phyloP scores from a whole-genome alignment of 2,797 vertebrate species.

The Anas flavirostris region DNA sequence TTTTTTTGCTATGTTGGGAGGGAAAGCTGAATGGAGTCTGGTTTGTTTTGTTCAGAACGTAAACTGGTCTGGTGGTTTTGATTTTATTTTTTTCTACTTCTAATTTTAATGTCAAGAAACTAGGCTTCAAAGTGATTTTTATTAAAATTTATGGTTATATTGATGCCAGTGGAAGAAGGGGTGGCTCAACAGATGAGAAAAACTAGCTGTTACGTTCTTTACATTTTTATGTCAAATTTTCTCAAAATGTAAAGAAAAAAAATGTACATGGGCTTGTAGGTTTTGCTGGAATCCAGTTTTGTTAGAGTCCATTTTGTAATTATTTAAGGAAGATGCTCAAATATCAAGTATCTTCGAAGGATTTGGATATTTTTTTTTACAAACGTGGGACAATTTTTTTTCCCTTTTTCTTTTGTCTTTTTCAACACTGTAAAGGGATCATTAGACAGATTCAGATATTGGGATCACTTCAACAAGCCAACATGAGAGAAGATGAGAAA shows the following conservation, averaged over 20 bases:
- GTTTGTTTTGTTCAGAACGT: background rate
- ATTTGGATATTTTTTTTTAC: background rate
- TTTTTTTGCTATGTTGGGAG: background rate
- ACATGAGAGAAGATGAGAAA: conserved; percentile 40
- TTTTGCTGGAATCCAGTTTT: background rate
- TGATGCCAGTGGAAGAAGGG: background rate
- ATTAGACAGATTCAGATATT: background rate
- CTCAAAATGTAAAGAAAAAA: background rate
- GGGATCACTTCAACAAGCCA: background rate
- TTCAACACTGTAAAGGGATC: background rate
- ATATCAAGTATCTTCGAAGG: background rate
- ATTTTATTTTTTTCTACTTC: background rate
- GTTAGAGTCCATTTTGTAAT: background rate
- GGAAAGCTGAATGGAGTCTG: background rate
- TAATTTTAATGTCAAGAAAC: background rate
- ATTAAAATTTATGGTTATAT: background rate
- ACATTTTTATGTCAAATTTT: background rate
- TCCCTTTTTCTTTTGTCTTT: background rate
- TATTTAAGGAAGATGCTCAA: background rate
- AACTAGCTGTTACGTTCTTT: background rate
- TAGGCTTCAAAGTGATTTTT: background rate
- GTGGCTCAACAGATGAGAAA: background rate
- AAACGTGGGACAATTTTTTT: background rate
- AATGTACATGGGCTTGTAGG: background rate
- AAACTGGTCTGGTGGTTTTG: background rate